phyloP scores from a whole-genome alignment of 2,888 invertebrate species.

The Lobophora halterata region DNA sequence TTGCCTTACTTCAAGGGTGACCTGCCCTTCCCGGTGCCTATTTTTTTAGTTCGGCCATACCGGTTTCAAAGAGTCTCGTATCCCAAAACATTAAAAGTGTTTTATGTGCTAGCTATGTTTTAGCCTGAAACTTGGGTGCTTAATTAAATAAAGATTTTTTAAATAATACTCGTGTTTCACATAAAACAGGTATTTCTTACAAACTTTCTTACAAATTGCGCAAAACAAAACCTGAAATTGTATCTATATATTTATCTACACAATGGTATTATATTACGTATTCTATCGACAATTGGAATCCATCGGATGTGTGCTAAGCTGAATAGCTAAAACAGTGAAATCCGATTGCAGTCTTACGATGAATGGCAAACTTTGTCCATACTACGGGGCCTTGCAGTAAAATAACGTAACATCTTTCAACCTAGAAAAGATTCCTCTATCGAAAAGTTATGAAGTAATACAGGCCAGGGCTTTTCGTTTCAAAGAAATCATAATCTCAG shows the following conservation, averaged over 20 bases:
- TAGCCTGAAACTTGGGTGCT: too few relatives aligned
- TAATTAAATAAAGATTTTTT: too few relatives aligned
- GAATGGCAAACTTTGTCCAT: constrained; percentile 32
- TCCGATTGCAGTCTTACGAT: constrained; percentile 31
- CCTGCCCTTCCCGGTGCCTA: constrained; percentile 9
- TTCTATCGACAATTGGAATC: constrained; percentile 34
- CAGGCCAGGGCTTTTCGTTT: too few relatives aligned
- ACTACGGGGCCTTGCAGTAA: too few relatives aligned
- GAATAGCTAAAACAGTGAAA: constrained; percentile 39
- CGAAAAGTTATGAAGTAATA: too few relatives aligned
- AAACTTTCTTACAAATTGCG: constrained; percentile 2
- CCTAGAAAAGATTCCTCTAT: too few relatives aligned
- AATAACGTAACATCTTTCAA: too few relatives aligned
- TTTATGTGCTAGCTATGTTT: too few relatives aligned
- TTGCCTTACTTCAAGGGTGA: constrained; percentile 14
- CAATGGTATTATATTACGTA: constrained; percentile 33
- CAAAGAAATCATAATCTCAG: too few relatives aligned
- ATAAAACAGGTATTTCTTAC: not conserved
- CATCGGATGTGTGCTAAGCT: constrained; percentile 29
- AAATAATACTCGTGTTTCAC: too few relatives aligned
- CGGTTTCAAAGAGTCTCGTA: constrained; percentile 11
- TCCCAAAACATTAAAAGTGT: too few relatives aligned
- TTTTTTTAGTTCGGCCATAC: constrained; percentile 12
- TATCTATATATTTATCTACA: constrained; percentile 21
- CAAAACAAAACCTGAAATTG: constrained; percentile 10